Conservation (phyloP, 2,797 vertebrate species). For the Ibycter americanus region DNA sequence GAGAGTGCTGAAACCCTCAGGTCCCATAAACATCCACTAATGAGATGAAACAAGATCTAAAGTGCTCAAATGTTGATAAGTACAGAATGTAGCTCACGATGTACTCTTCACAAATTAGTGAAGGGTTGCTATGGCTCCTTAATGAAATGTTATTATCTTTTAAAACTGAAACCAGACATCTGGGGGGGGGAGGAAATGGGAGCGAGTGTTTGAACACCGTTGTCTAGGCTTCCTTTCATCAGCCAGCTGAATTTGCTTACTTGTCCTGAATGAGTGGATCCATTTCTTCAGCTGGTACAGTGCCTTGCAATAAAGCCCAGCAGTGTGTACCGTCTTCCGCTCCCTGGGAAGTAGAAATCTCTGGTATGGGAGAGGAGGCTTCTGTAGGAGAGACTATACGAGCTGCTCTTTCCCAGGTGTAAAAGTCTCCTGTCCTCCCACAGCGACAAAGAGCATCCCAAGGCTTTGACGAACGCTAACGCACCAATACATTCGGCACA, state of each 20-base stretch:
- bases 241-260: constrained; percentile 66
- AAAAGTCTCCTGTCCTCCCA: background rate
- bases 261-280: constrained; percentile 62
- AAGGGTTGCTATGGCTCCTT: constrained; percentile 53
- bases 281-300: constrained; percentile 53
- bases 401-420: background rate
- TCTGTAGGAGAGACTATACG: background rate
- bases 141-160: constrained; percentile 66
- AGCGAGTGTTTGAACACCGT: constrained; percentile 46
- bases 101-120: constrained; percentile 51
- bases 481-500: fast-evolving
- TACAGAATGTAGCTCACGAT: constrained; percentile 46
- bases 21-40: constrained; percentile 61
- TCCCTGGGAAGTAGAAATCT: constrained; percentile 57
- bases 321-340: constrained; percentile 51
- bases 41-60: constrained; percentile 40
- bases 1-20: constrained; percentile 36
- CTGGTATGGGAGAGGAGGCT: constrained; percentile 16
- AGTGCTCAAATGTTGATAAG: constrained; percentile 45
- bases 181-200: constrained; percentile 30
- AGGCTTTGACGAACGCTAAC: background rate
- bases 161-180: constrained; percentile 61
- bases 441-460: background rate
- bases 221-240: constrained; percentile 61
- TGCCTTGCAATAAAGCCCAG: constrained; percentile 54